Percentiles rank a stretch among this genome's conserved stretches.
Evolutionary conservation across 35 echinoderm and acorn worm genomes (phyloP).

Genomic region (Heliocidaris erythrogramma): DNA sequence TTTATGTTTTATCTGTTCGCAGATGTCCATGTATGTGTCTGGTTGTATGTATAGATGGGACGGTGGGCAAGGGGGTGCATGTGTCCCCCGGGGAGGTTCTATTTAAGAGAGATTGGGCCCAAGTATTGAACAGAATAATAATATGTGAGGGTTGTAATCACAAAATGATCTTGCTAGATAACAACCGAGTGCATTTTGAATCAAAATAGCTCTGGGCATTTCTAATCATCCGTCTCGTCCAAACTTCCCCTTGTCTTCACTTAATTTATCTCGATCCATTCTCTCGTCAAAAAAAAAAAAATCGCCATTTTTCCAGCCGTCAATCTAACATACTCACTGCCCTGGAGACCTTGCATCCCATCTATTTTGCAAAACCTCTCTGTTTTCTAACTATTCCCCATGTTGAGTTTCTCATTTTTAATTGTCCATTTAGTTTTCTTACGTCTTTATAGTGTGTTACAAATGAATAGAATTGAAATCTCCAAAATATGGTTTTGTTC

Average conservation of each 20-base stretch:
- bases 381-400: not conserved
- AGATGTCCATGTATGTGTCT: not conserved
- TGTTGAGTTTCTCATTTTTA: not conserved
- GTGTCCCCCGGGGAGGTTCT: not conserved
- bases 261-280: not conserved
- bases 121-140: constrained; percentile 42
- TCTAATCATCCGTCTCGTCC: not conserved
- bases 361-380: not conserved
- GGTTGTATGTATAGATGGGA: not conserved
- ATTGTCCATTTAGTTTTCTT: not conserved
- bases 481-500: not conserved
- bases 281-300: not conserved
- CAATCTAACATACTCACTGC: not conserved
- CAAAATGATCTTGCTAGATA: constrained; percentile 39
- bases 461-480: not conserved
- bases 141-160: constrained; percentile 39
- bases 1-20: not conserved
- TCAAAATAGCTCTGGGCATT: constrained; percentile 40
- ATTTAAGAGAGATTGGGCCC: not conserved
- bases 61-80: not conserved
- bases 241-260: not conserved
- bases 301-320: constrained; percentile 2
- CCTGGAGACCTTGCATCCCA: not conserved
- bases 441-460: not conserved
- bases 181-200: constrained; percentile 41